Conservation (phyloP, 2,113 vertebrate genomes). For the Hystrix cristata region DNA sequence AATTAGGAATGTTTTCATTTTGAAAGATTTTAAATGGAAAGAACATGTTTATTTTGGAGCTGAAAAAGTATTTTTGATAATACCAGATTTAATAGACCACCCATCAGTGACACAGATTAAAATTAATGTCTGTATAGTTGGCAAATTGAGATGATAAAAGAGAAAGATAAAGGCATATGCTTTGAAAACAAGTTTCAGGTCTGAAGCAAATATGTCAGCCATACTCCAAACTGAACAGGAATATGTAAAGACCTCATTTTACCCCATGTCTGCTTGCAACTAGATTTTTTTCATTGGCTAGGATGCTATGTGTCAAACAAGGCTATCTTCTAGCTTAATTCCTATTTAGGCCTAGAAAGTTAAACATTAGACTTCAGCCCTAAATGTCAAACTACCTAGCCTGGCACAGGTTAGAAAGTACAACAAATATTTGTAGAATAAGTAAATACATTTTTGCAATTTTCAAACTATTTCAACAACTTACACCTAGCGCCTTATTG, state of each 20-base stretch:
- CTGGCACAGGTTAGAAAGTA: conserved; percentile 19
- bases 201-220: neutral
- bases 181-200: neutral
- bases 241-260: neutral
- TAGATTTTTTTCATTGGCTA: neutral
- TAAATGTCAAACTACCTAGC: conserved; percentile 16
- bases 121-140: neutral
- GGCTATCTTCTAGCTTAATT: conserved; percentile 3
- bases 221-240: neutral
- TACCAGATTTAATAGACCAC: neutral
- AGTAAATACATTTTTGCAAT: conserved; percentile 8
- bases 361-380: conserved; percentile 59
- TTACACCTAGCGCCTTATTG: neutral
- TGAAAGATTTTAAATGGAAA: neutral
- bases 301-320: neutral
- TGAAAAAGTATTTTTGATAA: conserved; percentile 3
- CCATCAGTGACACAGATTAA: neutral
- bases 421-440: conserved; percentile 62
- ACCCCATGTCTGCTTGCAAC: neutral
- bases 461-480: conserved; percentile 28
- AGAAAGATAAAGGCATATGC: neutral
- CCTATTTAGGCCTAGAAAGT: conserved; percentile 1
- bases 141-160: neutral
- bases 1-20: conserved; percentile 53
- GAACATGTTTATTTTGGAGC: neutral